phyloP scores from a whole-genome alignment of 2,797 vertebrate genomes.

The Sebastes hubbsi region DNA sequence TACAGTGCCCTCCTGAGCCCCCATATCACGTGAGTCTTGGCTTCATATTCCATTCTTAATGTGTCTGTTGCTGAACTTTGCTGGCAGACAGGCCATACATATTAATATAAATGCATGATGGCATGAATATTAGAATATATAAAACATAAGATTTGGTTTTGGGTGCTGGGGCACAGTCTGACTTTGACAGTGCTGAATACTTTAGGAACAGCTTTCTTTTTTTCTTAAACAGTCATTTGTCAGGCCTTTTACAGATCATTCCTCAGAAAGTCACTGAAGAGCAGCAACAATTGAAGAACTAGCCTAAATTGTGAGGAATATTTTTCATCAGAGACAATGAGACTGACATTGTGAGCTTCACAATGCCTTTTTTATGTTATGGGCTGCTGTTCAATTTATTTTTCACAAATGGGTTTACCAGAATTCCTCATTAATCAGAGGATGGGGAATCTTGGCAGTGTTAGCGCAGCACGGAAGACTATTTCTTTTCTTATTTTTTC shows the following conservation, averaged over 20 bases:
- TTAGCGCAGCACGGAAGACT: not conserved
- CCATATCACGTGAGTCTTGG: not conserved
- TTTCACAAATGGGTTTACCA: conserved; percentile 19
- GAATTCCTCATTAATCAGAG: conserved; percentile 40
- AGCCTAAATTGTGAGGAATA: not conserved
- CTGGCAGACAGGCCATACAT: conserved; percentile 32
- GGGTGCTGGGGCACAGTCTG: not conserved
- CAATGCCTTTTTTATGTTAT: conserved; percentile 9
- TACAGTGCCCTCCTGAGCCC: not conserved
- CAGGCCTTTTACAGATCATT: not conserved
- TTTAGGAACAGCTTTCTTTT: not conserved
- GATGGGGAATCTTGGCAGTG: conserved; percentile 12
- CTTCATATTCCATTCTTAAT: conserved; percentile 22
- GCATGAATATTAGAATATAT: conserved; percentile 24
- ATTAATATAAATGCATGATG: conserved; percentile 38
- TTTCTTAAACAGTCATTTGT: not conserved
- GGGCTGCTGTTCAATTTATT: conserved; percentile 8
- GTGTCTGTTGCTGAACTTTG: conserved; percentile 30
- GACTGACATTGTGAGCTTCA: conserved; percentile 5
- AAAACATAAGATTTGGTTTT: conserved; percentile 18
- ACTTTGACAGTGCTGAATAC: conserved; percentile 16
- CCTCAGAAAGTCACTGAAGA: not conserved
- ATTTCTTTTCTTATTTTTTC: conserved; percentile 4
- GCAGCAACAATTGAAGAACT: not conserved
- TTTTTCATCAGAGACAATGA: not conserved